phyloP scores from a whole-genome alignment of 2,113 vertebrate genomes.

The Columba livia region DNA sequence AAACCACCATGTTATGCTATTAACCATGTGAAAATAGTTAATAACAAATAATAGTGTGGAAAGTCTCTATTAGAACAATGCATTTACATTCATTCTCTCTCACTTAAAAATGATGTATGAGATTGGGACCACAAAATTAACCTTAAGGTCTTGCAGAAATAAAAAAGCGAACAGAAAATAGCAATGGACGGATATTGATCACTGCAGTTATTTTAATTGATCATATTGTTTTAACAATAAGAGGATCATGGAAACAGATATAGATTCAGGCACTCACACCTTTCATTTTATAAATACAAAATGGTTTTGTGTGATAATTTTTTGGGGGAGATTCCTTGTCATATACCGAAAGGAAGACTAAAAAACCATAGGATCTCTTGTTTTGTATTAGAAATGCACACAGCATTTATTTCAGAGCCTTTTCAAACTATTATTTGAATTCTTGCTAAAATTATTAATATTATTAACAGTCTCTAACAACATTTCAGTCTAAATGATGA shows the following conservation, averaged over 20 bases:
- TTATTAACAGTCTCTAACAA: neutral
- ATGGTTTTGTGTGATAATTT: neutral
- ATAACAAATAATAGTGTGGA: neutral
- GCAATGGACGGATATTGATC: fast-evolving
- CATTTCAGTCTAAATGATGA: neutral
- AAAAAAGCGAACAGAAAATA: neutral
- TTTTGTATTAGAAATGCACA: neutral
- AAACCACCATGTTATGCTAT: neutral
- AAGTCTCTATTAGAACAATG: neutral
- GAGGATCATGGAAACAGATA: neutral
- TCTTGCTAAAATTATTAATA: neutral
- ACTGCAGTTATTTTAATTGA: neutral
- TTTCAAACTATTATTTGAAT: neutral
- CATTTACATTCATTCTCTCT: neutral
- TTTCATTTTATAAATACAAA: neutral
- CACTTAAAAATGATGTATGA: neutral
- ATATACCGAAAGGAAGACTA: neutral
- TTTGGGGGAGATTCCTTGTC: neutral
- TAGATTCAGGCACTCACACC: neutral
- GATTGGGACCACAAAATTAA: neutral
- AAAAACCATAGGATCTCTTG: neutral
- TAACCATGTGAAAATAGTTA: neutral
- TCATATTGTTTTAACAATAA: neutral
- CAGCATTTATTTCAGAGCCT: neutral
- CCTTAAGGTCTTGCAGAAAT: neutral